phyloP scores from a whole-genome alignment of 2,797 vertebrate genomes.

The Australoheros facetus region DNA sequence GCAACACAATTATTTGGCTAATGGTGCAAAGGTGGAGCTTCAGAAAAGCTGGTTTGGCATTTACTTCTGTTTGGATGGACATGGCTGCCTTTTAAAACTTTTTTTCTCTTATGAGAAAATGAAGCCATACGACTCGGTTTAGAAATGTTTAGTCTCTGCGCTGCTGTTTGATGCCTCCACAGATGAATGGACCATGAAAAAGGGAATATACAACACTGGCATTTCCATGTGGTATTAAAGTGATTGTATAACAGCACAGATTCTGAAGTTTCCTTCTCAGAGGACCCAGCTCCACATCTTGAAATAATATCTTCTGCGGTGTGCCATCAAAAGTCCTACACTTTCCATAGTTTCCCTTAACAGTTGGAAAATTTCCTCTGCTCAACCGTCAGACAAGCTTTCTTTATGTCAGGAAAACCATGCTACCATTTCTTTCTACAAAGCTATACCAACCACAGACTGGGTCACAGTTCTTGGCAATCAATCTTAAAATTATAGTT shows the following conservation, averaged over 20 bases:
- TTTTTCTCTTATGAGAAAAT: too few species aligned
- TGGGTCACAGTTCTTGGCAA: slow-evolving; percentile 73
- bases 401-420: slow-evolving; percentile 70
- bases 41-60: slow-evolving; percentile 50
- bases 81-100: slow-evolving; percentile 28
- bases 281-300: slow-evolving; percentile 74
- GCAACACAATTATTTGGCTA: slow-evolving; percentile 48
- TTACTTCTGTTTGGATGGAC: slow-evolving; percentile 34
- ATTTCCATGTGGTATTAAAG: slow-evolving; percentile 45
- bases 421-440: slow-evolving; percentile 70
- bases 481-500: slow-evolving; percentile 76
- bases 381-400: slow-evolving; percentile 68
- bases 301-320: slow-evolving; percentile 79
- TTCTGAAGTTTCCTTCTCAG: slow-evolving; percentile 67
- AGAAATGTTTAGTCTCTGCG: slow-evolving; percentile 59
- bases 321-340: slow-evolving; percentile 74
- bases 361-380: slow-evolving; percentile 70
- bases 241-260: slow-evolving; percentile 63
- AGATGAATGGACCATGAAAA: slow-evolving; percentile 49
- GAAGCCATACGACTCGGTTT: slow-evolving; percentile 4
- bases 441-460: slow-evolving; percentile 73
- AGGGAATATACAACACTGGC: slow-evolving; percentile 57
- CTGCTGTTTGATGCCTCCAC: slow-evolving; percentile 52
- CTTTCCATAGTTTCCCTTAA: slow-evolving; percentile 74
- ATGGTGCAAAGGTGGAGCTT: slow-evolving; percentile 20